Percentiles rank a stretch among this genome's conserved stretches.
phyloP scores from a whole-genome alignment of 1,140 invertebrate species.

The Listronotus bonariensis region DNA sequence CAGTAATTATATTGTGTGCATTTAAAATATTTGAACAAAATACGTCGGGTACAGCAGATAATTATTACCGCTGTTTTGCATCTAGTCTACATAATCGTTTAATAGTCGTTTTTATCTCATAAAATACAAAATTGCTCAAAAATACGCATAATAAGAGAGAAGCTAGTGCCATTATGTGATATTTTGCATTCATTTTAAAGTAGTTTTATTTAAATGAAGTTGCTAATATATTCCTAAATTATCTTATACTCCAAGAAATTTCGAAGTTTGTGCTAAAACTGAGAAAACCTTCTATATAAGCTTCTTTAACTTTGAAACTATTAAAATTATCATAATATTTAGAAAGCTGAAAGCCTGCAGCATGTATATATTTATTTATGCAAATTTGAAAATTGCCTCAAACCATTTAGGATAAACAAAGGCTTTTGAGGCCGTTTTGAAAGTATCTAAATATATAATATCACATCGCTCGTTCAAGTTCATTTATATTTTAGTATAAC shows the following conservation, averaged over 20 bases:
- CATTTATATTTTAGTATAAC: constrained; percentile 25
- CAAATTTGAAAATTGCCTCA: constrained; percentile 35
- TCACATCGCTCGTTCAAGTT: constrained; percentile 17
- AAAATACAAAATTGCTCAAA: constrained; percentile 13
- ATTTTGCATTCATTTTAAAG: constrained; percentile 11
- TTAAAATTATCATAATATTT: constrained; percentile 40
- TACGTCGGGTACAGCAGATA: constrained; percentile 1
- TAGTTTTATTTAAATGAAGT: constrained; percentile 24
- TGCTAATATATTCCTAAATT: constrained; percentile 25
- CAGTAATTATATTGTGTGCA: constrained; percentile 17
- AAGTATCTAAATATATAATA: constrained; percentile 30
- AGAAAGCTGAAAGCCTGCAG: constrained; percentile 11
- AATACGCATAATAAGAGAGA: constrained; percentile 12
- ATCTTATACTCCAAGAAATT: constrained; percentile 12
- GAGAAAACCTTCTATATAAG: constrained; percentile 20
- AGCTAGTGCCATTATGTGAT: not conserved
- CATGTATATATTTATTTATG: constrained; percentile 37
- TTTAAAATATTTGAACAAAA: constrained; percentile 21
- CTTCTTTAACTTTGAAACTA: constrained; percentile 28
- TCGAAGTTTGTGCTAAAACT: constrained; percentile 23
- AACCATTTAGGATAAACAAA: constrained; percentile 29
- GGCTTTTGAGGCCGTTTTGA: constrained; percentile 24
- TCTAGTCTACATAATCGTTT: constrained; percentile 10
- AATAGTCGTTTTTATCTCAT: constrained; percentile 5
- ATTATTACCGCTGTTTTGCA: constrained; percentile 23